These are phyloP conservation scores for Bufo gargarizans DNA, from an alignment of 2,113 vertebrate genomes.

Conservation along the genomic window DNA sequence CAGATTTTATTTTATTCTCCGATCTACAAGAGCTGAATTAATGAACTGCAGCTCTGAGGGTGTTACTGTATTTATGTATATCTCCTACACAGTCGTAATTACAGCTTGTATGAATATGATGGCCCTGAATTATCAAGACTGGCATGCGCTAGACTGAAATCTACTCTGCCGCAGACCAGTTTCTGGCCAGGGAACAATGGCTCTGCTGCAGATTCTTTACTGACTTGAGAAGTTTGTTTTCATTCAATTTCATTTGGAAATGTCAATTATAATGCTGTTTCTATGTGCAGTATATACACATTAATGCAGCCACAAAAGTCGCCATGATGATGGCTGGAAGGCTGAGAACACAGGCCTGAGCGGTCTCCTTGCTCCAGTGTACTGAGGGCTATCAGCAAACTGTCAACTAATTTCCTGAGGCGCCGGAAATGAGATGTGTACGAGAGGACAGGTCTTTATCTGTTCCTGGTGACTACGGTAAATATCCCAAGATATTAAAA, in stretches of 20 bases:
- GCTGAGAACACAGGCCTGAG: background rate
- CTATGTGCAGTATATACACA: background rate
- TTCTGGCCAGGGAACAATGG: too few species aligned
- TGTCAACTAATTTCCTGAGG: conserved; percentile 87
- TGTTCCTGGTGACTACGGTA: conserved; percentile 56
- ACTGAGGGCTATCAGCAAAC: conserved; percentile 65
- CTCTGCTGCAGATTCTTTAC: too few species aligned
- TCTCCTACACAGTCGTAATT: too few species aligned
- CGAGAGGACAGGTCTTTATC: conserved; percentile 63
- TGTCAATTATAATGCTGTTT: background rate
- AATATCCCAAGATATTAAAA: conserved; percentile 76
- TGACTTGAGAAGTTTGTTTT: too few species aligned
- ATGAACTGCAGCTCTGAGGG: too few species aligned
- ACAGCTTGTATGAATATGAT: too few species aligned
- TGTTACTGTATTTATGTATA: too few species aligned
- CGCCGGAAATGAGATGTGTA: conserved; percentile 93
- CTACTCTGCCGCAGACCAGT: too few species aligned
- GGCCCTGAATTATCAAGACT: too few species aligned
- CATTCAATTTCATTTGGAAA: background rate
- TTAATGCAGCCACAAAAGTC: background rate
- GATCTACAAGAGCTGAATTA: too few species aligned
- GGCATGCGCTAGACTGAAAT: too few species aligned
- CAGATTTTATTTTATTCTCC: too few species aligned
- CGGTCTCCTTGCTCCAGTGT: background rate
- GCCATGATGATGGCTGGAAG: background rate